Evolutionary conservation across 2,888 invertebrate genomes (phyloP).

Genomic region (Geotrupes spiniger): DNA sequence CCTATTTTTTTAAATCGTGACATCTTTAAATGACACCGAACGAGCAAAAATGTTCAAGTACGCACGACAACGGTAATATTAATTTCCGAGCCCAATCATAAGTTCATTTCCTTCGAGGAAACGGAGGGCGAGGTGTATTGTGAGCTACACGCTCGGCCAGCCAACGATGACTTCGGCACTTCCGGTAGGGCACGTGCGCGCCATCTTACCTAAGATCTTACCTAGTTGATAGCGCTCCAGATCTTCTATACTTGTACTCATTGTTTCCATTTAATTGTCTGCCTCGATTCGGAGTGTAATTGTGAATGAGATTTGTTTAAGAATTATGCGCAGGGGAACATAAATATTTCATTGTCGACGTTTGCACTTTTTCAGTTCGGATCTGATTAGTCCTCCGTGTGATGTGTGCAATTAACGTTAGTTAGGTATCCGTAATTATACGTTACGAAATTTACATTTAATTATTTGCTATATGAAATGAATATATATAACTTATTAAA

Average conservation of each 20-base stretch:
- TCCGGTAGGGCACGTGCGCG: constrained; percentile 47
- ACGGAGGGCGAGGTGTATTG: constrained; percentile 39
- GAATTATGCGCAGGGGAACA: neutral
- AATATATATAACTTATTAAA: too few species aligned
- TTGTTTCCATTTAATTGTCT: constrained; percentile 7
- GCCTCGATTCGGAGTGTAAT: neutral
- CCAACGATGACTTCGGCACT: constrained; percentile 47
- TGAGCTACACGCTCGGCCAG: constrained; percentile 43
- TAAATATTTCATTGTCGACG: neutral
- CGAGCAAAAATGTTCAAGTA: too few species aligned
- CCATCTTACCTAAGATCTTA: constrained; percentile 37
- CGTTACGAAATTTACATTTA: too few species aligned
- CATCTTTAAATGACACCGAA: too few species aligned
- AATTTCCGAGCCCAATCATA: constrained; percentile 47
- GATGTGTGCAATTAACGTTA: neutral
- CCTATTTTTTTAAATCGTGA: too few species aligned
- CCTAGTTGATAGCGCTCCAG: constrained; percentile 9
- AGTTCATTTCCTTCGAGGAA: constrained; percentile 46
- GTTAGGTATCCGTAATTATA: too few species aligned
- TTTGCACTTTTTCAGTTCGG: too few species aligned
- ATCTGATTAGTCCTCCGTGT: constrained; percentile 1
- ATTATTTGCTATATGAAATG: too few species aligned
- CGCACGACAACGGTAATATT: constrained; percentile 33
- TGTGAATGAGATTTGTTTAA: constrained; percentile 7
- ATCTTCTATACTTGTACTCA: constrained; percentile 10